Percentiles rank a stretch among this genome's conserved stretches.
These are phyloP conservation scores for Fundulus diaphanus DNA, from an alignment of 2,797 vertebrate genomes.

Conservation along the genomic window DNA sequence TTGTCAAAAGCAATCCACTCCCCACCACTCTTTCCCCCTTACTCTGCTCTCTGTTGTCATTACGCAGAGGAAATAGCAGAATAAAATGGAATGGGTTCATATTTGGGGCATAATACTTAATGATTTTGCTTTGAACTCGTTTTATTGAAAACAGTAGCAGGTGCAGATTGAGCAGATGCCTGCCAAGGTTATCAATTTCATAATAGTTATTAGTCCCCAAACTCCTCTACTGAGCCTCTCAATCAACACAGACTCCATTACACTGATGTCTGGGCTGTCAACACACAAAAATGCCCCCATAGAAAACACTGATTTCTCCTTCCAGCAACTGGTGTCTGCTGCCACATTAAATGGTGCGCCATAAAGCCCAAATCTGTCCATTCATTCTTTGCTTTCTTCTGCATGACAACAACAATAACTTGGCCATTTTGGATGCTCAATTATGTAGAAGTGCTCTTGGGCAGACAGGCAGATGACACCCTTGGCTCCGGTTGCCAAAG, in stretches of 20 bases:
- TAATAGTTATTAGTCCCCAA: slow-evolving; percentile 70
- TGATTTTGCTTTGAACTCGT: slow-evolving; percentile 52
- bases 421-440: slow-evolving; percentile 54
- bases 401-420: slow-evolving; percentile 62
- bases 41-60: slow-evolving; percentile 27
- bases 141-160: slow-evolving; percentile 72
- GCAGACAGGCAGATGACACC: slow-evolving; percentile 46
- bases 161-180: slow-evolving; percentile 53
- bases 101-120: slow-evolving; percentile 60
- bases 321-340: slow-evolving; percentile 65
- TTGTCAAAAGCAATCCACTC: slow-evolving; percentile 14
- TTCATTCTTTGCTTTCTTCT: slow-evolving; percentile 56
- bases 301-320: slow-evolving; percentile 46
- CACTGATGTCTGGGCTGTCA: slow-evolving; percentile 58
- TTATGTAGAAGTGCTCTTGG: slow-evolving; percentile 57
- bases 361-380: slow-evolving; percentile 66
- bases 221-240: slow-evolving; percentile 58
- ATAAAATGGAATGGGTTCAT: slow-evolving; percentile 64
- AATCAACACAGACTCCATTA: slow-evolving; percentile 63
- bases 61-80: slow-evolving; percentile 38
- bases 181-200: slow-evolving; percentile 76
- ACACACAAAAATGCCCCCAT: slow-evolving; percentile 36
- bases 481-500: slow-evolving; percentile 20
- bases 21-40: slow-evolving; percentile 12
- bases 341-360: slow-evolving; percentile 54